Percentiles rank a stretch among this genome's conserved stretches.
Evolutionary conservation across 1,140 invertebrate species (phyloP).

Genomic region (Atta cephalotes): DNA sequence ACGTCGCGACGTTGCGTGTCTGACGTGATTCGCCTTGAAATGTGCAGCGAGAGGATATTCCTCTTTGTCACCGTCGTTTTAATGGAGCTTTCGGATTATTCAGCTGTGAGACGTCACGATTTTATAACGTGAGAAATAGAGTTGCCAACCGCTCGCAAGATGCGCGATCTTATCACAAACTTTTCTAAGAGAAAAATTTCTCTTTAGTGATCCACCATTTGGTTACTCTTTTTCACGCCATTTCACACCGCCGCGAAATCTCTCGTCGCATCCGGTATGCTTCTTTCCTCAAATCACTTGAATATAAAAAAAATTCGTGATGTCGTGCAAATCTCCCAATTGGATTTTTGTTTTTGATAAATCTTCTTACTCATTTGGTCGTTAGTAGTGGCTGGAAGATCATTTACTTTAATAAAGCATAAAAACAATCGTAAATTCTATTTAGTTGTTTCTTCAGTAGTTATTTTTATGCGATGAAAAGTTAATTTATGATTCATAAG

Average conservation of each 20-base stretch:
- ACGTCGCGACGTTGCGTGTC: conserved; percentile 59
- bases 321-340: not conserved
- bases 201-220: not conserved
- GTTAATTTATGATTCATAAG: conserved; percentile 22
- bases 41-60: conserved; percentile 62
- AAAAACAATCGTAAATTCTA: not conserved
- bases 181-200: not conserved
- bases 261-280: not conserved
- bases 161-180: not conserved
- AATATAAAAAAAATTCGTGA: conserved; percentile 12
- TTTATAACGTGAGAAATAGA: not conserved
- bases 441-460: not conserved
- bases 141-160: not conserved
- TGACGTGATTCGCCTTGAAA: conserved; percentile 68
- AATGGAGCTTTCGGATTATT: conserved; percentile 63
- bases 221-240: conserved; percentile 21
- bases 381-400: not conserved
- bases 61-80: conserved; percentile 54
- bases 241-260: not conserved
- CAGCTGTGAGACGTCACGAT: conserved; percentile 26
- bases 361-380: not conserved
- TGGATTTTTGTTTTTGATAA: not conserved
- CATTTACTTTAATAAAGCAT: not conserved
- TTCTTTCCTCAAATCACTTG: not conserved
- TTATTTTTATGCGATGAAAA: not conserved